phyloP scores from a whole-genome alignment of 2,797 vertebrate species.

The Nannoperca obscura region DNA sequence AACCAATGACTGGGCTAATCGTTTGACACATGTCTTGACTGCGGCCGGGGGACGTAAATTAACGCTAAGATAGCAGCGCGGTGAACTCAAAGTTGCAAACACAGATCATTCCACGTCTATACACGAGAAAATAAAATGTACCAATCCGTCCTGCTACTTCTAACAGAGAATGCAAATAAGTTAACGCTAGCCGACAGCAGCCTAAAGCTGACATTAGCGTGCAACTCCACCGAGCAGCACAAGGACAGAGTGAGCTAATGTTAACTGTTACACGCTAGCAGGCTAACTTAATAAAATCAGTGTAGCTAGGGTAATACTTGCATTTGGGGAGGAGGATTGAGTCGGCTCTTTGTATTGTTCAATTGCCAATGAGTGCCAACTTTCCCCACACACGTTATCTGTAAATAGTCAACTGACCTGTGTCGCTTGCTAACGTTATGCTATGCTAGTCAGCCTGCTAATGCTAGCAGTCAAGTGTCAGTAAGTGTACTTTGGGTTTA shows the following conservation, averaged over 20 bases:
- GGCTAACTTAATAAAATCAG: conserved; percentile 31
- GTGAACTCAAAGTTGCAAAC: conserved; percentile 13
- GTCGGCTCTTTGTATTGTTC: neutral
- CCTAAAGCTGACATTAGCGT: neutral
- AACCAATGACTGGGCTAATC: conserved; percentile 15
- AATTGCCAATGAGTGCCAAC: neutral
- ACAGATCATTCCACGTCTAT: fast-evolving
- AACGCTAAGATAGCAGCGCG: neutral
- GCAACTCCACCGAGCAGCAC: conserved; percentile 18
- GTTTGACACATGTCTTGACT: conserved; percentile 33
- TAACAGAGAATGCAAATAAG: neutral
- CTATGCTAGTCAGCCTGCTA: conserved; percentile 64
- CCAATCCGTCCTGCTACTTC: fast-evolving
- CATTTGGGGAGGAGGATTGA: fast-evolving
- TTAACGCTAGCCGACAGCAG: neutral
- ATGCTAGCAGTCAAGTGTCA: conserved; percentile 40
- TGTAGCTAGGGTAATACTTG: neutral
- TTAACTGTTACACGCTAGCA: conserved; percentile 37
- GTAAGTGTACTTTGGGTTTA: conserved; percentile 51
- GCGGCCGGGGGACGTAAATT: conserved; percentile 1
- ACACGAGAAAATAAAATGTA: fast-evolving
- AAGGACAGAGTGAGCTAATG: conserved; percentile 48
- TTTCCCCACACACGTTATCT: neutral
- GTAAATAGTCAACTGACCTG: neutral
- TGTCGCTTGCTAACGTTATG: conserved; percentile 17